Evolutionary conservation across 2,113 vertebrate species (phyloP).

Genomic region (Equus quagga): DNA sequence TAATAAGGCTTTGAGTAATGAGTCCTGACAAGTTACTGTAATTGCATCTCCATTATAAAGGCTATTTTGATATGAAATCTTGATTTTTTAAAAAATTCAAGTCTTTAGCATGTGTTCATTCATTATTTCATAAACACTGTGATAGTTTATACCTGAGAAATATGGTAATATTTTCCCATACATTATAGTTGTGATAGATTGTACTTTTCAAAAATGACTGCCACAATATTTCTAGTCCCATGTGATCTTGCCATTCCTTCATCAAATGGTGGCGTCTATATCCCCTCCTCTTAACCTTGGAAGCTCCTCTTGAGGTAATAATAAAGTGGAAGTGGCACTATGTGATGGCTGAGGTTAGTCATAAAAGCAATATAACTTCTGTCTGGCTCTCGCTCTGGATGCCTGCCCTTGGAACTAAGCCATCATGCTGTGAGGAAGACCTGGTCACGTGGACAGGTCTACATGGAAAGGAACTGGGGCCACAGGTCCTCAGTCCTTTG

Average conservation of each 20-base stretch:
- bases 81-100: not conserved
- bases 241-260: not conserved
- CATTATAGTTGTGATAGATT: not conserved
- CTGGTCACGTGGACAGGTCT: not conserved
- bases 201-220: not conserved
- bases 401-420: not conserved
- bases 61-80: not conserved
- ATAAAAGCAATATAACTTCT: not conserved
- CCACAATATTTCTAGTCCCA: not conserved
- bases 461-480: not conserved
- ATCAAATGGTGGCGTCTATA: not conserved
- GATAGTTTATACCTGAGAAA: not conserved
- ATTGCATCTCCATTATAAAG: not conserved
- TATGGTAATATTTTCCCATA: not conserved
- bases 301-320: not conserved
- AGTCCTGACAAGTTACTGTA: not conserved
- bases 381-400: not conserved
- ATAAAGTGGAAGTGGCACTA: not conserved
- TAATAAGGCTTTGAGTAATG: slow-evolving; percentile 19
- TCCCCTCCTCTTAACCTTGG: not conserved
- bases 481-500: not conserved
- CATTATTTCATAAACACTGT: not conserved
- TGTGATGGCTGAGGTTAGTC: not conserved
- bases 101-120: not conserved
- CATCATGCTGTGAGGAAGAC: not conserved